A percentile compares a stretch with the other conserved stretches of the same genome.
phyloP scores from a whole-genome alignment of 2,888 invertebrate species.

The Tiliacea aurago region DNA sequence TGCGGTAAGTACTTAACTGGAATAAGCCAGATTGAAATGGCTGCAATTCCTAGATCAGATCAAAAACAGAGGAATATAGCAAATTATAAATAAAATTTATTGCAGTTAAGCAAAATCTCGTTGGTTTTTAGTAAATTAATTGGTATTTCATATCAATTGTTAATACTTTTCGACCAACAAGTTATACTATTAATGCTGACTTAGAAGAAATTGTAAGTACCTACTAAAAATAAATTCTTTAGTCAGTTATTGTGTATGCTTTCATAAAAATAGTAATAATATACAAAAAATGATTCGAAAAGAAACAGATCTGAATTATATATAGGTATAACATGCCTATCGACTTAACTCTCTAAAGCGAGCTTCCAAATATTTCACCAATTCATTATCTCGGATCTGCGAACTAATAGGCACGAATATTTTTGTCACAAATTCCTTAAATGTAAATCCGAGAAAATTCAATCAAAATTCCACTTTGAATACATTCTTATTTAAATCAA shows the following conservation, averaged over 20 bases:
- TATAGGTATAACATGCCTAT: constrained; percentile 14
- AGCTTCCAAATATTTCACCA: constrained; percentile 58
- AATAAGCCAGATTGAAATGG: neutral
- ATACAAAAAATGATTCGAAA: neutral
- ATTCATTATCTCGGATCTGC: constrained; percentile 55
- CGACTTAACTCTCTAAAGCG: constrained; percentile 26
- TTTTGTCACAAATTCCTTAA: constrained; percentile 41
- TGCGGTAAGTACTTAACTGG: neutral
- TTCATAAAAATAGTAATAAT: neutral
- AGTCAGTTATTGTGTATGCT: neutral
- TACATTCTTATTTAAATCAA: constrained; percentile 31
- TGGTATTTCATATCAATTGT: neutral
- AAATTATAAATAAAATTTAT: neutral
- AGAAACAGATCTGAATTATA: constrained; percentile 2
- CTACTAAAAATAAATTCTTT: neutral
- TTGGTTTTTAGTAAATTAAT: neutral
- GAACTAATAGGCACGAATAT: constrained; percentile 56
- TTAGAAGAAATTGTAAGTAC: neutral
- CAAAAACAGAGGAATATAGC: neutral
- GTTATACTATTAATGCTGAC: neutral
- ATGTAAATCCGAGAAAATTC: constrained; percentile 59
- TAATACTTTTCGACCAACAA: neutral
- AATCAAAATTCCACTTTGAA: constrained; percentile 63
- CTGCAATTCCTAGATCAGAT: neutral
- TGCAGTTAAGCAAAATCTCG: neutral